phyloP scores from a whole-genome alignment of 2,888 invertebrate genomes.

The Parnassius orleans region DNA sequence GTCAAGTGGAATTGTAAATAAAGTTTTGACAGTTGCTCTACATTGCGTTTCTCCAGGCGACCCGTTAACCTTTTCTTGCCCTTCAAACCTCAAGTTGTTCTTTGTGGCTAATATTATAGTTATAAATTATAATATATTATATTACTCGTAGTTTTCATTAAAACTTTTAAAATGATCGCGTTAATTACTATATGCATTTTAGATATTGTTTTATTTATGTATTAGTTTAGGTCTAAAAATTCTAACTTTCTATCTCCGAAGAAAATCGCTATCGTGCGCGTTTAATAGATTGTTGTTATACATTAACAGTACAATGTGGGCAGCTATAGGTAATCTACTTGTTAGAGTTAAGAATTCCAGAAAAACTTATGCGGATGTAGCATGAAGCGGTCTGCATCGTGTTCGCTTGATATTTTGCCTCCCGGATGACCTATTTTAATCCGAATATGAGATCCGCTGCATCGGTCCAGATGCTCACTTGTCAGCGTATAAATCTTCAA shows the following conservation, averaged over 20 bases:
- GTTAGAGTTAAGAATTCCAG: slow-evolving; percentile 37
- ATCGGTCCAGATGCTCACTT: slow-evolving; percentile 29
- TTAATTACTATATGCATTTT: no score
- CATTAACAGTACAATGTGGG: slow-evolving; percentile 24
- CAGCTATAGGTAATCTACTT: slow-evolving; percentile 31
- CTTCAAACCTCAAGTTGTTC: slow-evolving; percentile 35
- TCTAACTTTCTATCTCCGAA: no score
- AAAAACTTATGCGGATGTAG: slow-evolving; percentile 43
- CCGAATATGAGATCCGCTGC: slow-evolving; percentile 46
- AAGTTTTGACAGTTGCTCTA: no score
- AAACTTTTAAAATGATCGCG: no score
- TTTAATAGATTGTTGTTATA: no score
- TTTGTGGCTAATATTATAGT: neutral
- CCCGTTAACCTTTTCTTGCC: slow-evolving; percentile 55
- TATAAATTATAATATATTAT: no score
- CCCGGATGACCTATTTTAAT: slow-evolving; percentile 56
- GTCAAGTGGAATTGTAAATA: no score
- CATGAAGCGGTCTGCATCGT: slow-evolving; percentile 34
- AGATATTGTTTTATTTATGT: no score
- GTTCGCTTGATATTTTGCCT: slow-evolving; percentile 41
- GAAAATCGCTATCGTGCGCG: no score
- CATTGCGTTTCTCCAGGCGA: neutral
- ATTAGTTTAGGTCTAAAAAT: no score
- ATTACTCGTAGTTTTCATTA: no score
- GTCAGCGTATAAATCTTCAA: slow-evolving; percentile 23